Base-by-base conservation (phyloP, 2,113 vertebrate genomes). In the Manacus vitellinus region DNA sequence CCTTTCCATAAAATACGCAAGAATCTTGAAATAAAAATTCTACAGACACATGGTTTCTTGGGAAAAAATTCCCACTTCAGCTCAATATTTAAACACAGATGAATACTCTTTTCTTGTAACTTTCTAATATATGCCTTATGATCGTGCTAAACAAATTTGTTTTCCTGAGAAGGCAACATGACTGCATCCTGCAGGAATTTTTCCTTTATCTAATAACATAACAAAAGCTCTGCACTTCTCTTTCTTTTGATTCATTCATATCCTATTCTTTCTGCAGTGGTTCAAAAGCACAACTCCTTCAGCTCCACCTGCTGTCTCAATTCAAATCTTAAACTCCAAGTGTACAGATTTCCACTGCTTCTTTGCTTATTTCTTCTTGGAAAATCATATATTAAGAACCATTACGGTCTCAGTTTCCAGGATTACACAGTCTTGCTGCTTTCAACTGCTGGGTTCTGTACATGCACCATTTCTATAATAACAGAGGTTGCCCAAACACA, bases 271-370 rank as follows among this genome's bases (percentile, higher is more conserved):
- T 72, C 73, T 89, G 86, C 56, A 91, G 78, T 54, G 73, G 31
- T 80, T 90, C 58, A 94, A 86, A 94, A 94, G 85, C 24, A 79
- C 46, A 95, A 62, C 71, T 96, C 92, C 83, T 92, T 71, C 95
- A 96, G 97, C 97, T 97, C 97, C 97, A 97, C 92, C 96, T 98
- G 96, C 98, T 96, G 97, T 95, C 91, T 94, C 54, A 95, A 81
- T 24, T 86, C 46, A 88, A 78, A 83, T 61, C 80, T 46, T 49
- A 85, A 96, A 94, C 41, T 37, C 43, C 68, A 63, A 85, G 51
- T 37, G 46, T 66, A 80, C 0, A 30, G 52, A 85, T 80, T 91
- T 58, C 65, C 12, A 2, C 52, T 68, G 41, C 28, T 81, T 70
- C 39, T 55, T 87, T 44, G 46, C 49, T 71, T 61, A 72, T 49